A percentile compares a stretch with the other conserved stretches of the same genome.
phyloP scores from a whole-genome alignment of 2,797 vertebrate genomes.

The Fistularia commersonii region DNA sequence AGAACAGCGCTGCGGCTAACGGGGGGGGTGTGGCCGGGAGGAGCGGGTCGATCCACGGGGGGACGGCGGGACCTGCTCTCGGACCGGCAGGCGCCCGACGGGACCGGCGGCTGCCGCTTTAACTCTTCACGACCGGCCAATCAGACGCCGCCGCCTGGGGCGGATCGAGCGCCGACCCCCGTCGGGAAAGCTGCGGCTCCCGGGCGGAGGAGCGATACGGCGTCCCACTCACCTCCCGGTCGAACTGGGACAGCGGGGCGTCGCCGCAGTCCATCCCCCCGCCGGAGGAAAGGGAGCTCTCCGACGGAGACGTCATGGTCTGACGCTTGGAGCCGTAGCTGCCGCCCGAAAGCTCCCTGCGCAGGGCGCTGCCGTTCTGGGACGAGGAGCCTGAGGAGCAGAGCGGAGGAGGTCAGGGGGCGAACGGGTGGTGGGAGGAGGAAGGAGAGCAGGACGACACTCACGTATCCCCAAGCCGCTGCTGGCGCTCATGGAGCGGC shows the following conservation, averaged over 20 bases:
- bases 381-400: slow-evolving; percentile 80
- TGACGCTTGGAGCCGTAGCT: slow-evolving; percentile 88
- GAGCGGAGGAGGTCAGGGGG: background rate
- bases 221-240: slow-evolving; percentile 94
- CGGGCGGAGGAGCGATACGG: too few species aligned
- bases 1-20: background rate
- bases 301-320: slow-evolving; percentile 94
- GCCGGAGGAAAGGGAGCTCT: slow-evolving; percentile 94
- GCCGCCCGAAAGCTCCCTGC: slow-evolving; percentile 88
- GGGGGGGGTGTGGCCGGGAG: background rate
- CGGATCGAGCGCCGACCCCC: too few species aligned
- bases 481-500: slow-evolving; percentile 97
- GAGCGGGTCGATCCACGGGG: too few species aligned
- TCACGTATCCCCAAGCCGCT: slow-evolving; percentile 93
- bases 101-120: too few species aligned
- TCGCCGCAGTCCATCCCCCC: slow-evolving; percentile 92
- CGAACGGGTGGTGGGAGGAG: too few species aligned
- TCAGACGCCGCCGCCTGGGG: too few species aligned
- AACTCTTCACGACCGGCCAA: too few species aligned
- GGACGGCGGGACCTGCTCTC: too few species aligned
- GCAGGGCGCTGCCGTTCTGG: slow-evolving; percentile 92
- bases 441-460: slow-evolving; percentile 45
- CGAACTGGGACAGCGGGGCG: slow-evolving; percentile 87
- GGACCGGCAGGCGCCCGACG: too few species aligned
- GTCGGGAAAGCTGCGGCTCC: too few species aligned